These are phyloP conservation scores for Misgurnus anguillicaudatus DNA, from an alignment of 2,113 vertebrate genomes.

Conservation along the genomic window DNA sequence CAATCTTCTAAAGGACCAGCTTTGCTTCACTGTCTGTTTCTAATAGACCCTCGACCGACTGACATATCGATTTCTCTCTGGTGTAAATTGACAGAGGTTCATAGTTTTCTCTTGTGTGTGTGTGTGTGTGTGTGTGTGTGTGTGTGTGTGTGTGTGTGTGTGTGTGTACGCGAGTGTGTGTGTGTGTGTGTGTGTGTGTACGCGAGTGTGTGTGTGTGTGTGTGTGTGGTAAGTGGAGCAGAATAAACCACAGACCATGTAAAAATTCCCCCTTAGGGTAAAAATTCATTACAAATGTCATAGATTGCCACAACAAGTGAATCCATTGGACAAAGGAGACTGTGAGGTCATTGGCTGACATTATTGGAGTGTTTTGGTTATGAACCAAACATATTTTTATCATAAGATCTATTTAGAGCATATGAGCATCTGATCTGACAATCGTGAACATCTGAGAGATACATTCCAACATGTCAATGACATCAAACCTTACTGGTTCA, in stretches of 20 bases:
- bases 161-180: no score
- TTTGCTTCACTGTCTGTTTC: slow-evolving; percentile 20
- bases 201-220: neutral
- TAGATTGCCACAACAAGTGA: slow-evolving; percentile 2
- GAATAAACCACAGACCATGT: slow-evolving; percentile 14
- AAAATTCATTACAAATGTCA: slow-evolving; percentile 12
- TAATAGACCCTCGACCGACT: slow-evolving; percentile 25
- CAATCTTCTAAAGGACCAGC: neutral
- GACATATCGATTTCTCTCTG: slow-evolving; percentile 14
- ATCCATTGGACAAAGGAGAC: slow-evolving; percentile 1
- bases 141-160: no score
- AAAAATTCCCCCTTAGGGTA: slow-evolving; percentile 1
- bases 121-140: neutral
- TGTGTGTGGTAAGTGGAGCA: slow-evolving; percentile 15
- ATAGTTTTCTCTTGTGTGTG: neutral
- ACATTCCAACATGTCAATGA: no score
- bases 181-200: no score
- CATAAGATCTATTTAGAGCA: neutral
- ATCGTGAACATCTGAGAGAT: neutral
- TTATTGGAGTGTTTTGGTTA: neutral
- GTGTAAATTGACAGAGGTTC: slow-evolving; percentile 29
- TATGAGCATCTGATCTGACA: neutral
- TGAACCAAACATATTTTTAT: neutral
- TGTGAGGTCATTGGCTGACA: neutral
- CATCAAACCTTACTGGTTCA: no score